Evolutionary conservation across 1,140 invertebrate species (phyloP).

Genomic region (Pseudomyrmex sp.): DNA sequence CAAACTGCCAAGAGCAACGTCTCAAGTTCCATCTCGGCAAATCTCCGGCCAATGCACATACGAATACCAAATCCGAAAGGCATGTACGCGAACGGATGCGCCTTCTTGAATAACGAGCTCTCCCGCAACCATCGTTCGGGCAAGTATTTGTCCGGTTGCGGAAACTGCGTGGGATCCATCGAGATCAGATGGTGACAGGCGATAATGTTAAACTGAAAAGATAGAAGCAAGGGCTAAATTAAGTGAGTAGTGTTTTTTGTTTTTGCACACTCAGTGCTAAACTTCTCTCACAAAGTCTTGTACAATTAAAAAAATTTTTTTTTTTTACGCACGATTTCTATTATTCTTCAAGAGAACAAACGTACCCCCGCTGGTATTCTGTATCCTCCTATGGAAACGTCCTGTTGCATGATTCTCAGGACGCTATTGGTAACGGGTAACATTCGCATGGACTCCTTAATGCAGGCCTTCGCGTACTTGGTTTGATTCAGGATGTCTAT

Average conservation of each 20-base stretch:
- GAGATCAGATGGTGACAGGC: slow-evolving; percentile 83
- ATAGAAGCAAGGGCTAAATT: slow-evolving; percentile 14
- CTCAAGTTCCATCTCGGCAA: slow-evolving; percentile 84
- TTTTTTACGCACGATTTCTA: too few relatives aligned
- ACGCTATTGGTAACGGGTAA: slow-evolving; percentile 84
- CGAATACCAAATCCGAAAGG: slow-evolving; percentile 86
- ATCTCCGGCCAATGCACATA: slow-evolving; percentile 83
- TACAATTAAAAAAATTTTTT: background rate
- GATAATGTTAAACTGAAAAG: slow-evolving; percentile 82
- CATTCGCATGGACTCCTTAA: slow-evolving; percentile 89
- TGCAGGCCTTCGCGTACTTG: slow-evolving; percentile 88
- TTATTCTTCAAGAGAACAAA: background rate
- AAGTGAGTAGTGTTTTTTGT: background rate
- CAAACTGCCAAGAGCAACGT: slow-evolving; percentile 80
- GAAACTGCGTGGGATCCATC: slow-evolving; percentile 82
- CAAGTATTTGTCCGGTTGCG: slow-evolving; percentile 79
- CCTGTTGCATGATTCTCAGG: slow-evolving; percentile 81
- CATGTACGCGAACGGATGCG: slow-evolving; percentile 87
- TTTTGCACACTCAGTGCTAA: background rate
- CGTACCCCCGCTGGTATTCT: slow-evolving; percentile 84
- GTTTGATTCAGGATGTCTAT: slow-evolving; percentile 85
- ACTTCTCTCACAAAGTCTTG: background rate
- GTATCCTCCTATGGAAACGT: slow-evolving; percentile 83
- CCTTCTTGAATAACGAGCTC: slow-evolving; percentile 74
- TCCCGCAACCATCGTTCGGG: slow-evolving; percentile 86